Evolutionary conservation across 2,888 invertebrate species (phyloP).

Genomic region (Carabus problematicus): DNA sequence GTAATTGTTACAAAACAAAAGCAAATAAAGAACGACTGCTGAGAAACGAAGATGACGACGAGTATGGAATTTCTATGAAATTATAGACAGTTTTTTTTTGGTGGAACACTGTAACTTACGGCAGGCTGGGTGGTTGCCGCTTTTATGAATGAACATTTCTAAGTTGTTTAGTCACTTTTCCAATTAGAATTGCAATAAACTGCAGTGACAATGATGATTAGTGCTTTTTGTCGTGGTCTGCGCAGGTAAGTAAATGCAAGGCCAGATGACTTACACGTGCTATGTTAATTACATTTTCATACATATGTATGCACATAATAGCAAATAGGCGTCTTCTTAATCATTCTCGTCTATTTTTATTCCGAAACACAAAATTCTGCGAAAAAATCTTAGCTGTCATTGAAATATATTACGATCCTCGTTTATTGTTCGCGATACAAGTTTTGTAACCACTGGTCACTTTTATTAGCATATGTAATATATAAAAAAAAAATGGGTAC

Average conservation of each 20-base stretch:
- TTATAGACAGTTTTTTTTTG: too few species aligned
- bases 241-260: constrained; percentile 27
- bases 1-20: too few species aligned
- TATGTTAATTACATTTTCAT: constrained; percentile 34
- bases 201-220: constrained; percentile 35
- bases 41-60: too few species aligned
- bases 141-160: constrained; percentile 41
- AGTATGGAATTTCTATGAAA: too few species aligned
- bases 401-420: neutral
- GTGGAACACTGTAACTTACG: too few species aligned
- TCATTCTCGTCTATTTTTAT: constrained; percentile 2
- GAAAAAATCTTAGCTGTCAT: neutral
- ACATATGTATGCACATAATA: constrained; percentile 9
- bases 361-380: neutral
- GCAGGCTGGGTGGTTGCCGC: constrained; percentile 1
- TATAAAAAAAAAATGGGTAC: too few species aligned
- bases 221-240: constrained; percentile 30
- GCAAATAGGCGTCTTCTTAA: neutral
- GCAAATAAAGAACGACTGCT: too few species aligned
- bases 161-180: constrained; percentile 28
- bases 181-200: constrained; percentile 40
- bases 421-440: too few species aligned
- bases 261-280: constrained; percentile 33
- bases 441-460: too few species aligned
- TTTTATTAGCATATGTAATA: too few species aligned